These are phyloP conservation scores for Myopa testacea DNA, from an alignment of 2,888 invertebrate genomes.

Conservation along the genomic window DNA sequence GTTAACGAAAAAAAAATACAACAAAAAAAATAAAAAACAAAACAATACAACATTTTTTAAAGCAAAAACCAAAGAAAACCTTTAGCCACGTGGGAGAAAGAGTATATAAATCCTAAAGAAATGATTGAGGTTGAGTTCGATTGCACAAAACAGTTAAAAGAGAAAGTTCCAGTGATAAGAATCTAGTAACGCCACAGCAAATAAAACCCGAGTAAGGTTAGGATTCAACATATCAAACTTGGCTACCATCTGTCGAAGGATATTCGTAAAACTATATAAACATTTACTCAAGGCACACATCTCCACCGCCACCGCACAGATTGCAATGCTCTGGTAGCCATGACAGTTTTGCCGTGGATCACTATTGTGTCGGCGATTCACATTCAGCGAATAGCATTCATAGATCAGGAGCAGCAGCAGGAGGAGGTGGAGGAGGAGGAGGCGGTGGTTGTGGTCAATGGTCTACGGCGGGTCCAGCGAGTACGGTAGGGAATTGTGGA, in stretches of 20 bases:
- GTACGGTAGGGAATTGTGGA: constrained; percentile 57
- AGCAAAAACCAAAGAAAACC: too few species aligned
- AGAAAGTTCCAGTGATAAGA: background rate
- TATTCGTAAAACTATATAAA: constrained; percentile 56
- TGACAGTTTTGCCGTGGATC: constrained; percentile 70
- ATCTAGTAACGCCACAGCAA: background rate
- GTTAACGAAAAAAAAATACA: background rate
- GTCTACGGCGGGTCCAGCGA: constrained; percentile 44
- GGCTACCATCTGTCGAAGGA: constrained; percentile 6
- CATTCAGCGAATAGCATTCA: constrained; percentile 46
- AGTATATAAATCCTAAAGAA: background rate
- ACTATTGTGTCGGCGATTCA: constrained; percentile 66
- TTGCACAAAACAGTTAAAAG: background rate
- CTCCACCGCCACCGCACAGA: constrained; percentile 69
- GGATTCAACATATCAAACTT: constrained; percentile 32
- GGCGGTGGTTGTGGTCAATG: constrained; percentile 48
- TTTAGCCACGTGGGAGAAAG: constrained; percentile 25
- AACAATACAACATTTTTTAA: too few species aligned
- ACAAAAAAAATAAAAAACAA: too few species aligned
- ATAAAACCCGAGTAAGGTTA: constrained; percentile 1
- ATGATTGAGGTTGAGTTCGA: background rate
- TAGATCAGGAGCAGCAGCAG: constrained; percentile 47
- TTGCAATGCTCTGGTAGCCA: constrained; percentile 70
- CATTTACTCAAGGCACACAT: constrained; percentile 69
- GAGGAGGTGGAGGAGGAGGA: constrained; percentile 45